Evolutionary conservation across 2,113 vertebrate species (phyloP), one percentile per base, ranked within the genome.

Genomic region (Sigmodon hispidus): DNA sequence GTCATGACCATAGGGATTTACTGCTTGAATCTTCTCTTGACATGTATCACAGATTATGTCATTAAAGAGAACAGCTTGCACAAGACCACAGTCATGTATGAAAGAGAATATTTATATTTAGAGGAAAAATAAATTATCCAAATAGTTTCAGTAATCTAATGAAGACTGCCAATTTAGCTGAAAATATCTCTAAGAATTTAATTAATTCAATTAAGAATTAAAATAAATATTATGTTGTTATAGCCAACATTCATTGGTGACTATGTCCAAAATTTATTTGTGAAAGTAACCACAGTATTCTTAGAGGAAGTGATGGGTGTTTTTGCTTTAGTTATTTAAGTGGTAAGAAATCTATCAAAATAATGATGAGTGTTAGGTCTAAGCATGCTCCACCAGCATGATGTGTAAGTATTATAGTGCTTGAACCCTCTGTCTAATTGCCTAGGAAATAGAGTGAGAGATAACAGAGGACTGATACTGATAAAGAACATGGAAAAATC

Each of bases 121-220:
- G 31, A 43, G 77, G 88, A 91, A 52, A 72, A 77, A 73, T 73
- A 13, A 89, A 90, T 84, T 69, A 75, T 95, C 36, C 93, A 17
- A 85, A 87, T 69, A 92, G 72, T 73, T 81, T 93, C 43, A 93
- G 76, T 50, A 94, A 92, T 90, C 96, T 94, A 94, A 96, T 31
- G 63, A 90, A 59, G 67, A 57, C 12, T 43, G 43, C 94, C 40
- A 83, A 61, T 80, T 91, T 57, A 45, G 19, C 7, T 94, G 86
- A 96, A 90, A 90, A 73, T 45, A 93, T 83, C 50, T 34, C 92
- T 36, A 34, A 79, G 43, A 89, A 90, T 87, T 98, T 81, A 94
- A 36, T 61, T 94, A 88, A 96, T n/a, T n/a, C n/a, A n/a, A n/a
- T n/a, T n/a, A n/a, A n/a, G n/a, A n/a, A n/a, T n/a, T n/a, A n/a